These are phyloP conservation scores for Charanyca ferruginea DNA, from an alignment of 2,888 invertebrate species.

Conservation along the genomic window DNA sequence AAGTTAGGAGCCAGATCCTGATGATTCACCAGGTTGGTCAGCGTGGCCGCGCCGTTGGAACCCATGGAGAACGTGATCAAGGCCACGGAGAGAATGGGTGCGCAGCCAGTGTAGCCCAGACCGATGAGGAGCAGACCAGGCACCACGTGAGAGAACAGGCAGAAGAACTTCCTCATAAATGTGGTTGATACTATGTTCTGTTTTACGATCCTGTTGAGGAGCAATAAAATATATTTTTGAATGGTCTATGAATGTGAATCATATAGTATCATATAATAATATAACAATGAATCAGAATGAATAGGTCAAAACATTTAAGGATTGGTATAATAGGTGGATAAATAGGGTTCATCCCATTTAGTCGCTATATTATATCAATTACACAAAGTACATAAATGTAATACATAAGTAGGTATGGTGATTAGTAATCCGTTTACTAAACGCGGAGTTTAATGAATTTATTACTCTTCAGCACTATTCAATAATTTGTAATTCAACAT, in stretches of 20 bases:
- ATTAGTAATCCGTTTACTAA: neutral
- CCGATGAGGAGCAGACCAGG: constrained; percentile 89
- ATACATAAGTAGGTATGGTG: neutral
- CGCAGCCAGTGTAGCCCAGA: constrained; percentile 92
- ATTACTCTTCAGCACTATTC: neutral
- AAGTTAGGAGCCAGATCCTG: constrained; percentile 95
- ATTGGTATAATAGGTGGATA: neutral
- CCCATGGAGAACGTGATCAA: constrained; percentile 93
- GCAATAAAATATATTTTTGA: neutral
- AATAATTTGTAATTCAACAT: constrained; percentile 8
- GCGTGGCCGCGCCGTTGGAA: constrained; percentile 92
- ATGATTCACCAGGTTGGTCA: constrained; percentile 92
- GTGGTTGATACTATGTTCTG: constrained; percentile 87
- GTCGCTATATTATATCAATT: no score
- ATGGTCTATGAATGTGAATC: no score
- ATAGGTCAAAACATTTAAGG: neutral
- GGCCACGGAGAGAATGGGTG: constrained; percentile 92
- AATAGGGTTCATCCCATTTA: no score
- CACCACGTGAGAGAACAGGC: constrained; percentile 91
- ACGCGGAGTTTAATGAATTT: neutral
- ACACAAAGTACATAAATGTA: neutral
- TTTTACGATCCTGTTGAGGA: constrained; percentile 84
- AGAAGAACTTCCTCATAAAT: constrained; percentile 92
- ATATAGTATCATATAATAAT: no score
- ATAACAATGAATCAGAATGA: no score